These are phyloP conservation scores for Formica selysi DNA, from an alignment of 1,140 invertebrate genomes.

Conservation along the genomic window DNA sequence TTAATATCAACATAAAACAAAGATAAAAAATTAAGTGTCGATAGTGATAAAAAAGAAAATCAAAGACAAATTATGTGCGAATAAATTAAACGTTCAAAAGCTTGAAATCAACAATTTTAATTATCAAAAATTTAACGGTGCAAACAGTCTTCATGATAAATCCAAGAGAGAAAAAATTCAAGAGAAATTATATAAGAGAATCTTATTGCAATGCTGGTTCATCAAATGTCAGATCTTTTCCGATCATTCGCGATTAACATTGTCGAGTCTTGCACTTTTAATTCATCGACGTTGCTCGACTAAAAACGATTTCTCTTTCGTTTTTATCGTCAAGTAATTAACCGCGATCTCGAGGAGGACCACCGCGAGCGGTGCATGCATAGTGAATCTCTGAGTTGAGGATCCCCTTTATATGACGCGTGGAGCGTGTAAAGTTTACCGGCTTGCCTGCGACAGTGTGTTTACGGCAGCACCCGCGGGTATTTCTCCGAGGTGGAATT, in stretches of 20 bases:
- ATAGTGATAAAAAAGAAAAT: too few relatives aligned
- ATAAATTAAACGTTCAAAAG: neutral
- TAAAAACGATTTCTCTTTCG: neutral
- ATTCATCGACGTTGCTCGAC: conserved; percentile 8
- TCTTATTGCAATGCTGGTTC: neutral
- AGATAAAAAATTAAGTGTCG: neutral
- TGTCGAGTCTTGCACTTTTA: neutral
- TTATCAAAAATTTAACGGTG: neutral
- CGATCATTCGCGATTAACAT: neutral
- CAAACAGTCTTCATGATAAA: neutral
- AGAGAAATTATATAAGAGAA: neutral
- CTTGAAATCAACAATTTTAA: neutral
- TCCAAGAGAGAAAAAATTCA: neutral
- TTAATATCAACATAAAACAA: neutral
- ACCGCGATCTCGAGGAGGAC: neutral
- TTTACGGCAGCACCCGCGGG: conserved; percentile 36
- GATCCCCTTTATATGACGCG: neutral
- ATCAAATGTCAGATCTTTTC: neutral
- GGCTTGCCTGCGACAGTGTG: conserved; percentile 32
- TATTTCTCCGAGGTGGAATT: conserved; percentile 23
- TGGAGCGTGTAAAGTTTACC: conserved; percentile 25
- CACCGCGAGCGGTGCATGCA: conserved; percentile 36
- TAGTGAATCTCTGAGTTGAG: conserved; percentile 23
- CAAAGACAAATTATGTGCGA: neutral
- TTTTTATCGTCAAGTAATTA: conserved; percentile 37